These are phyloP conservation scores for Leptonema lineaticorne DNA, from an alignment of 1,140 invertebrate genomes.

Conservation along the genomic window DNA sequence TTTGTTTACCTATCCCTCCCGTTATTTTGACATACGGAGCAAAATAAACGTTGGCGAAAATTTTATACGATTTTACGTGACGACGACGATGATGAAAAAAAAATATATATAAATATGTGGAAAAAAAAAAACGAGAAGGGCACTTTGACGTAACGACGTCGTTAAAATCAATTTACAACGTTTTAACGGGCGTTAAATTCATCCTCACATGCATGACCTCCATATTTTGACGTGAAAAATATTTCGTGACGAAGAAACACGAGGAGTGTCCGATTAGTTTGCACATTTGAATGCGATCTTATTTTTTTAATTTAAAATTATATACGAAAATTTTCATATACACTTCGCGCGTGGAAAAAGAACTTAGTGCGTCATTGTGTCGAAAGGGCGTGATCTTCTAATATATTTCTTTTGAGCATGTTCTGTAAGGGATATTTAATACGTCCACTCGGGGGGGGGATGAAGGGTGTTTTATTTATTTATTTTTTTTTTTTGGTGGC, in stretches of 20 bases:
- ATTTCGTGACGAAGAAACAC: not conserved
- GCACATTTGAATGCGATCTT: too few relatives aligned
- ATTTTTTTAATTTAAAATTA: too few relatives aligned
- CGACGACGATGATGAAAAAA: not conserved
- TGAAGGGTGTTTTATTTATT: constrained; percentile 27
- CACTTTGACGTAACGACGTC: not conserved
- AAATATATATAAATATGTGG: not conserved
- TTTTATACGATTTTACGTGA: not conserved
- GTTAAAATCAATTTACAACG: constrained; percentile 4
- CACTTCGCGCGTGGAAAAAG: not conserved
- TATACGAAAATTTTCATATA: not conserved
- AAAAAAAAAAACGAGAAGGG: not conserved
- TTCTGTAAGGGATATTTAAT: constrained; percentile 3
- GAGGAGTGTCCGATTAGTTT: too few relatives aligned
- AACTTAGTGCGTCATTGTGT: constrained; percentile 8
- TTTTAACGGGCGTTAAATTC: not conserved
- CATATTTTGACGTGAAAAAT: not conserved
- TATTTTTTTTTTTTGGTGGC: not conserved
- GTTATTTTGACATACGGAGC: not conserved
- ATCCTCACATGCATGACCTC: not conserved
- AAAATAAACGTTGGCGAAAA: not conserved
- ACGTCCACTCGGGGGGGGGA: not conserved
- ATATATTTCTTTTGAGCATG: constrained; percentile 17
- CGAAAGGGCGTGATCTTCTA: constrained; percentile 23
- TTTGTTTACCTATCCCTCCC: constrained; percentile 28